A percentile compares a stretch with the other conserved stretches of the same genome.
Conservation (phyloP, 2,113 vertebrate genomes). For the Varanus komodoensis region DNA sequence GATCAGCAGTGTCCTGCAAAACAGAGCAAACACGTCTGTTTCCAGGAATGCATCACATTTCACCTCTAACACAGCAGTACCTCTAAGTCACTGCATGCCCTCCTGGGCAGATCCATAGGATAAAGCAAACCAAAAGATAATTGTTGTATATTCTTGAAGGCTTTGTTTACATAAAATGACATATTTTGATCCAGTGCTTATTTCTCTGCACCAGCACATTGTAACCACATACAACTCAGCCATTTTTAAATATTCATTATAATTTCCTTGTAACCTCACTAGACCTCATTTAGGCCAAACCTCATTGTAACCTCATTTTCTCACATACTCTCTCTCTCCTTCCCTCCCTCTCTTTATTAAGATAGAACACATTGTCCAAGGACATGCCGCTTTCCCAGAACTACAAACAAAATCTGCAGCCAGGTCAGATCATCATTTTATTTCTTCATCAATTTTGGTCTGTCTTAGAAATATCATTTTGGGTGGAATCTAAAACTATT, state of each 20-base stretch:
- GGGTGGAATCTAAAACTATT: background rate
- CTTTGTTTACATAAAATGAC: background rate
- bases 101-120: background rate
- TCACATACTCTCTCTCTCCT: slow-evolving; percentile 14
- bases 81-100: background rate
- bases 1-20: background rate
- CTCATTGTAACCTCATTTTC: no score
- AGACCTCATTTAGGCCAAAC: no score
- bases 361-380: slow-evolving; percentile 91
- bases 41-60: background rate
- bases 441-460: background rate
- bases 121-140: background rate
- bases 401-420: slow-evolving; percentile 82
- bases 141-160: background rate
- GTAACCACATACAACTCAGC: background rate
- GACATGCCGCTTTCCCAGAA: slow-evolving; percentile 86
- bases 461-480: slow-evolving; percentile 3
- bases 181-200: background rate
- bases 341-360: slow-evolving; percentile 65
- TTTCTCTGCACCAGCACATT: background rate
- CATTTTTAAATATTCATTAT: background rate
- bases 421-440: slow-evolving; percentile 85
- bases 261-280: background rate
- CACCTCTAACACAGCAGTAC: background rate
- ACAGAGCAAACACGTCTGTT: background rate